Evolutionary conservation across 2,113 vertebrate genomes (phyloP), one percentile per base, ranked within the genome.

Genomic region (Ploceus nigricollis): DNA sequence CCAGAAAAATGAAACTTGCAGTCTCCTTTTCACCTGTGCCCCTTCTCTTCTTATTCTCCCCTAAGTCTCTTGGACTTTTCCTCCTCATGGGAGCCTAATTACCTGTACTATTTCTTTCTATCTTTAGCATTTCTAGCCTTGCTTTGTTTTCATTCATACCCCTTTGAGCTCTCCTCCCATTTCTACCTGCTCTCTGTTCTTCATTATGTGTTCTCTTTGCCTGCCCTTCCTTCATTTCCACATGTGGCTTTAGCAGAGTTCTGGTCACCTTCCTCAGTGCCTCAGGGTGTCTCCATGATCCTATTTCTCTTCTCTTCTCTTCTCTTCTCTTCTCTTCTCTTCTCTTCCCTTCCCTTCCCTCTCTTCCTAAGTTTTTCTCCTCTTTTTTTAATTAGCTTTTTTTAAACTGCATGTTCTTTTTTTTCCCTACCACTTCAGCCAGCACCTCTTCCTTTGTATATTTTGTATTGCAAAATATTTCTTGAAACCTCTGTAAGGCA

Each of bases 1-100:
- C 19, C 33, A 48, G 25, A 8, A 73, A 75, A n/a, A 58, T 1
- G 5, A 53, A 64, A 73, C 71, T 3, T 71, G 13, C 7, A 21
- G 10, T 44, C 25, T 84, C 21, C 10, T 83, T 79, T 71, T 76
- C 23, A 57, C 6, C 24, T 24, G 3, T 42, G 33, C 42, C 15
- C 14, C 9, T 54, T 71, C 20, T 51, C 12, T 45, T 60, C 13
- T 66, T 58, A 75, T 73, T 54, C 6, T 64, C 15, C 39, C 31
- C 25, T 42, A 5, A 0, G 18, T 39, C 7, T 42, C 31, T 72
- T 1, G 1, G 31, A 25, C 3, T 31, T 28, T 57, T 37, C 8
- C 24, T 82, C 25, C 18, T 65, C 11, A 11, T 42, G 11, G 16
- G 45, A 51, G 2, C 30, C 33, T 39, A 61, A 61, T 2, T 4